phyloP scores from a whole-genome alignment of 2,113 vertebrate genomes.

The Carlito syrichta region DNA sequence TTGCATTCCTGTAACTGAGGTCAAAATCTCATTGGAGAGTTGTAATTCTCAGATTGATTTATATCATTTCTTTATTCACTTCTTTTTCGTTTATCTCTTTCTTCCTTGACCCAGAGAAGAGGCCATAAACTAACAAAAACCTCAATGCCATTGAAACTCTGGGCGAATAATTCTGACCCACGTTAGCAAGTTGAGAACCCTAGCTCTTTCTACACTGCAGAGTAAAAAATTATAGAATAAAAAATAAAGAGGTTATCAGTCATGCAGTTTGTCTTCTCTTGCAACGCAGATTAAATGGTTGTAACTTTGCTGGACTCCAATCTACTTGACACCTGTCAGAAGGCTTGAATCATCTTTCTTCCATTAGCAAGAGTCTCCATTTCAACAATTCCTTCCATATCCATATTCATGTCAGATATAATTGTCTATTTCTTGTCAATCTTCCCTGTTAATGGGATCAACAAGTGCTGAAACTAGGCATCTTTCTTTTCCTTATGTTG shows the following conservation, averaged over 20 bases:
- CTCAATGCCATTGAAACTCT: neutral
- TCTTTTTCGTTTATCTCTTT: conserved; percentile 43
- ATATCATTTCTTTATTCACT: conserved; percentile 44
- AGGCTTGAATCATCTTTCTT: conserved; percentile 69
- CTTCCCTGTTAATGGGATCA: conserved; percentile 68
- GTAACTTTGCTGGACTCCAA: conserved; percentile 62
- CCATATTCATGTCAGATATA: conserved; percentile 77
- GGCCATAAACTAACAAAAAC: conserved; percentile 28
- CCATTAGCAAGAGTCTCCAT: conserved; percentile 74
- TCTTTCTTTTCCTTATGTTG: conserved; percentile 47
- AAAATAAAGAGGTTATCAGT: conserved; percentile 68
- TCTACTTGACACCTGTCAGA: conserved; percentile 67
- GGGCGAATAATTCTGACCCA: neutral
- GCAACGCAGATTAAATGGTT: conserved; percentile 59
- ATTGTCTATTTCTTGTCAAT: conserved; percentile 72
- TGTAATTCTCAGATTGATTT: conserved; percentile 37
- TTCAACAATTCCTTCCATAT: conserved; percentile 64
- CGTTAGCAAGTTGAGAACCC: neutral
- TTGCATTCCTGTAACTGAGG: neutral
- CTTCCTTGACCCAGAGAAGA: conserved; percentile 33
- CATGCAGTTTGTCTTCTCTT: conserved; percentile 62
- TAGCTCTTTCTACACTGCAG: conserved; percentile 47
- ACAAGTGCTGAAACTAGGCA: conserved; percentile 42
- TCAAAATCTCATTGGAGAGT: conserved; percentile 30
- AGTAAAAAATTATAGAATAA: conserved; percentile 62